A percentile compares a stretch with the other conserved stretches of the same genome.
These are phyloP conservation scores for Meiosimyza platycephala DNA, from an alignment of 2,888 invertebrate species.

Conservation along the genomic window DNA sequence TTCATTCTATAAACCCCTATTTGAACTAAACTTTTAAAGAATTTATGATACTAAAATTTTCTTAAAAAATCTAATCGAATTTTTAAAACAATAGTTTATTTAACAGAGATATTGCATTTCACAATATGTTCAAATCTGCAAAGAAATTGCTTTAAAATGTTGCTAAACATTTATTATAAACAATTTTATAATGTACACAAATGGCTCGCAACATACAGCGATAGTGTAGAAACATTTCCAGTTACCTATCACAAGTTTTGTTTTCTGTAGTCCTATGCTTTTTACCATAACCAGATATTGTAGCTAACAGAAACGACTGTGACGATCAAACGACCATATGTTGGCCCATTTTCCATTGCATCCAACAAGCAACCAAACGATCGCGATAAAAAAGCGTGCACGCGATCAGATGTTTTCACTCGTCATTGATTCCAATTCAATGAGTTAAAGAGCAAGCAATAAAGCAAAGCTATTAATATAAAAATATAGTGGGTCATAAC, in stretches of 20 bases:
- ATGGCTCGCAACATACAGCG: not conserved
- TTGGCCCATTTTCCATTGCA: conserved; percentile 32
- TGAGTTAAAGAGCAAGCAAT: conserved; percentile 24
- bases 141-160: too few relatives aligned
- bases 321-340: conserved; percentile 23
- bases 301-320: too few relatives aligned
- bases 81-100: too few relatives aligned
- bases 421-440: conserved; percentile 8
- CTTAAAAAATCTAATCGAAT: too few relatives aligned
- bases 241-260: not conserved
- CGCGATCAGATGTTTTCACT: conserved; percentile 32
- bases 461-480: conserved; percentile 3
- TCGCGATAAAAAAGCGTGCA: conserved; percentile 5
- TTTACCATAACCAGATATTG: too few relatives aligned
- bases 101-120: too few relatives aligned
- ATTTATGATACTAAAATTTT: too few relatives aligned
- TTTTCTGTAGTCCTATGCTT: not conserved
- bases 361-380: not conserved
- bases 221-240: conserved; percentile 13
- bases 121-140: too few relatives aligned
- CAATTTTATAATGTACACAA: not conserved
- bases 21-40: too few relatives aligned
- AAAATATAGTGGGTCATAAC: too few relatives aligned
- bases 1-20: too few relatives aligned
- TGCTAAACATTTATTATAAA: too few relatives aligned